phyloP scores from a whole-genome alignment of 1,140 invertebrate genomes.

The Araneus ventricosus region DNA sequence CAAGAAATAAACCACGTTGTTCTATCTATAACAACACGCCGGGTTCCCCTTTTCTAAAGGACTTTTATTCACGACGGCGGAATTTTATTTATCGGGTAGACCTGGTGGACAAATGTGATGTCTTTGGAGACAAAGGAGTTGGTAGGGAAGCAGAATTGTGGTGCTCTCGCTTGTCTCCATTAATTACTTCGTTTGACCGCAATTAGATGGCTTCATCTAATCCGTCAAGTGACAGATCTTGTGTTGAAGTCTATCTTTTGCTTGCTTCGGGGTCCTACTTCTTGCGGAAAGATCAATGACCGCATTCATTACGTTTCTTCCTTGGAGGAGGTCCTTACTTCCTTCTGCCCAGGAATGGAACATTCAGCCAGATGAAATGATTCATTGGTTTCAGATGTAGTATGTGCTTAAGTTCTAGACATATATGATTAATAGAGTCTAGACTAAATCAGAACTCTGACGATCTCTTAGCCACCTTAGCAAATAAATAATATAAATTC shows the following conservation, averaged over 20 bases:
- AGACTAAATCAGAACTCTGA: too few relatives aligned
- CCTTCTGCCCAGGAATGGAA: background rate
- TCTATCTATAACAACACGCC: slow-evolving; percentile 2
- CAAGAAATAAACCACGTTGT: slow-evolving; percentile 22
- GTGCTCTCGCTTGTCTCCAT: slow-evolving; percentile 11
- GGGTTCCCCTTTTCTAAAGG: background rate
- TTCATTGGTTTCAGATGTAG: too few relatives aligned
- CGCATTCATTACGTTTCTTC: background rate
- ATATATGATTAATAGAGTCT: too few relatives aligned
- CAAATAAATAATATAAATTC: too few relatives aligned
- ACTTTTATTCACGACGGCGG: background rate
- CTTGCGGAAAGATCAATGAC: background rate
- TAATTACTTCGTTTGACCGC: slow-evolving; percentile 41
- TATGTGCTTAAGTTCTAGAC: too few relatives aligned
- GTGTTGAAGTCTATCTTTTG: slow-evolving; percentile 34
- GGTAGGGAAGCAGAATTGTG: slow-evolving; percentile 4
- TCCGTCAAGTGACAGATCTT: slow-evolving; percentile 25
- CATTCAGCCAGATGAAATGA: too few relatives aligned
- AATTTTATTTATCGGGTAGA: slow-evolving; percentile 12
- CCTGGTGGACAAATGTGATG: slow-evolving; percentile 20
- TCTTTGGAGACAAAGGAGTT: slow-evolving; percentile 19
- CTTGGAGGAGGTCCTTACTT: background rate
- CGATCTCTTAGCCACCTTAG: too few relatives aligned
- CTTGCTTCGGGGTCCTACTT: background rate
- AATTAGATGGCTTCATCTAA: slow-evolving; percentile 30